Conservation (phyloP, 1,140 invertebrate genomes). For the Heliothis virescens region DNA sequence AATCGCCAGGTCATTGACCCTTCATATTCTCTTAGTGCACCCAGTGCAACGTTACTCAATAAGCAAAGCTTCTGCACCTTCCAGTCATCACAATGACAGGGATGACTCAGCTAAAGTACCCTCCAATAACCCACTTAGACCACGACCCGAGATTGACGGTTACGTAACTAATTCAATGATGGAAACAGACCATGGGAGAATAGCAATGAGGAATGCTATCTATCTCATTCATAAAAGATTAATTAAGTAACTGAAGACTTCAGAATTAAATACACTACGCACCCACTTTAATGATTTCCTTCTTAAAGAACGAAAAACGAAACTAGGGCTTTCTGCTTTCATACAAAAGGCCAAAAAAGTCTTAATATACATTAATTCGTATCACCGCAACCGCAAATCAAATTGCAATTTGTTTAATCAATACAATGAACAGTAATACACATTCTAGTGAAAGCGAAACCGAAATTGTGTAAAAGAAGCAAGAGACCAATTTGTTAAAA, state of each 20-base stretch:
- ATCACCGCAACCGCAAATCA: slow-evolving; percentile 47
- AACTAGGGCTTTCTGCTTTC: slow-evolving; percentile 24
- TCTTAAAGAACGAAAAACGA: background rate
- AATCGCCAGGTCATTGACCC: slow-evolving; percentile 11
- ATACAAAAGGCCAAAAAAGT: slow-evolving; percentile 28
- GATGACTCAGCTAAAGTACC: slow-evolving; percentile 53
- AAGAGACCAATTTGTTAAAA: slow-evolving; percentile 49
- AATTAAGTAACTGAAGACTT: slow-evolving; percentile 4
- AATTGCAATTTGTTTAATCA: slow-evolving; percentile 51
- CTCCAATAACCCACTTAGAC: slow-evolving; percentile 48
- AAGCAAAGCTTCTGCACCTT: background rate
- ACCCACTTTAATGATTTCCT: background rate
- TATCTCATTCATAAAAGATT: slow-evolving; percentile 23
- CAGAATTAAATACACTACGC: background rate
- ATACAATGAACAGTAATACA: slow-evolving; percentile 53
- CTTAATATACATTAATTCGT: slow-evolving; percentile 40
- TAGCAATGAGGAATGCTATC: background rate
- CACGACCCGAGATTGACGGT: slow-evolving; percentile 31
- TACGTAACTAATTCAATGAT: slow-evolving; percentile 47
- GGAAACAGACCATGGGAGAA: slow-evolving; percentile 3
- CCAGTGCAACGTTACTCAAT: slow-evolving; percentile 16
- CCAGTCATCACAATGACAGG: slow-evolving; percentile 48
- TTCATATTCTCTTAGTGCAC: background rate
- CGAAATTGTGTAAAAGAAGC: slow-evolving; percentile 64
- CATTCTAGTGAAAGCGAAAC: slow-evolving; percentile 74